These are phyloP conservation scores for Machaerirhynchus nigripectus DNA, from an alignment of 2,113 vertebrate species.

Conservation along the genomic window DNA sequence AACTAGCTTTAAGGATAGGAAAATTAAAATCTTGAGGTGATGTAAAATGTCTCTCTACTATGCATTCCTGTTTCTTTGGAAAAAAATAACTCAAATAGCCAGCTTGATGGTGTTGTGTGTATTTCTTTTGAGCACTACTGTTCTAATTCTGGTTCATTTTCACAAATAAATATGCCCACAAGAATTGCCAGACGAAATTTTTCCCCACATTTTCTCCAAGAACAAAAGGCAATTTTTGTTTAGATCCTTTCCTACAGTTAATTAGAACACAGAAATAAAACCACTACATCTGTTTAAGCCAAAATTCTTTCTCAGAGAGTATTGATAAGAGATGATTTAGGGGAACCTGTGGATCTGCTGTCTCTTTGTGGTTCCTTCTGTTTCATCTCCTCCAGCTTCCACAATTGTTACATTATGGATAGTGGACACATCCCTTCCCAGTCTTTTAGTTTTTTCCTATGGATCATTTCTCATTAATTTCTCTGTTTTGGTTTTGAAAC, in stretches of 20 bases:
- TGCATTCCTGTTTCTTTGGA: not conserved
- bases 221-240: not conserved
- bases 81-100: not conserved
- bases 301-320: not conserved
- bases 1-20: not conserved
- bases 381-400: not conserved
- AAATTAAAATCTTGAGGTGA: not conserved
- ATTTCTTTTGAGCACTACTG: not conserved
- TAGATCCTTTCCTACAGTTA: not conserved
- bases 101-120: not conserved
- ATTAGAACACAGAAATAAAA: not conserved
- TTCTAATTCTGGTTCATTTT: not conserved
- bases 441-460: not conserved
- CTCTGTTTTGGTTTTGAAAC: not conserved
- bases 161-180: not conserved
- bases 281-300: not conserved
- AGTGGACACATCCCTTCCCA: not conserved
- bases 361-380: not conserved
- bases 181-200: not conserved
- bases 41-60: not conserved
- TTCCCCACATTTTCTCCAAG: not conserved
- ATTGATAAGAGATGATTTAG: not conserved
- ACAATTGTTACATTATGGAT: not conserved
- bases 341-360: accelerated
- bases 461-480: not conserved